Evolutionary conservation across 2,113 vertebrate species (phyloP).

Genomic region (Notiomystis cincta): DNA sequence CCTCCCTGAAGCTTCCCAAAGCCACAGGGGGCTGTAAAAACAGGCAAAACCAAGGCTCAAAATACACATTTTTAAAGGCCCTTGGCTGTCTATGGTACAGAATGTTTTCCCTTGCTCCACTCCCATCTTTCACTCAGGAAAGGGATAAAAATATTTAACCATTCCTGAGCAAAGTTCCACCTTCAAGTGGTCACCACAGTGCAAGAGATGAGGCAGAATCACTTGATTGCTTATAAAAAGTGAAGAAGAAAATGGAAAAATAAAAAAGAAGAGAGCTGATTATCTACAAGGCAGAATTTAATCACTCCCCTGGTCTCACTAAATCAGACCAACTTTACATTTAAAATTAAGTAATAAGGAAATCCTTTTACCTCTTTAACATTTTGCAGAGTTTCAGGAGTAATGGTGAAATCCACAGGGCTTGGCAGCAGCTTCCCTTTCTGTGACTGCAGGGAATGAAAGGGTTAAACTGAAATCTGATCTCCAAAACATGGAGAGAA

Average conservation of each 20-base stretch:
- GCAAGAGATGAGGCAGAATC: not conserved
- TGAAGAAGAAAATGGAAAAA: not conserved
- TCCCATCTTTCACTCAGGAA: not conserved
- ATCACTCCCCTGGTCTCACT: not conserved
- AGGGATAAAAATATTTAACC: not conserved
- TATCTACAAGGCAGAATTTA: not conserved
- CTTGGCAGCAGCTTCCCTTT: slow-evolving; percentile 82
- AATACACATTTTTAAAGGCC: not conserved
- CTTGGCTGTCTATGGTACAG: not conserved
- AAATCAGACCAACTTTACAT: not conserved
- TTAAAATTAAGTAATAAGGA: not conserved
- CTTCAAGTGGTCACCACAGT: not conserved
- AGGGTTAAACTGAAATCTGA: not conserved
- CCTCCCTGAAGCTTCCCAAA: not conserved
- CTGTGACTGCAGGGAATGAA: slow-evolving; percentile 78
- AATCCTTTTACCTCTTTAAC: slow-evolving; percentile 80
- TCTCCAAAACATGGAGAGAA: not conserved
- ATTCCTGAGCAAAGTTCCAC: not conserved
- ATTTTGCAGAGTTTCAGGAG: slow-evolving; percentile 92
- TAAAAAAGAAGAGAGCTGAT: not conserved
- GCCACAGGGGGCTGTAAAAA: not conserved
- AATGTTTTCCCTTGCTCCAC: not conserved
- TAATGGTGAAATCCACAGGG: slow-evolving; percentile 92
- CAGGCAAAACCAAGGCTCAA: not conserved
- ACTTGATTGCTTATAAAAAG: not conserved